Evolutionary conservation across 2,797 vertebrate genomes (phyloP), one percentile per base, ranked within the genome.

Genomic region (Pempheris klunzingeri): DNA sequence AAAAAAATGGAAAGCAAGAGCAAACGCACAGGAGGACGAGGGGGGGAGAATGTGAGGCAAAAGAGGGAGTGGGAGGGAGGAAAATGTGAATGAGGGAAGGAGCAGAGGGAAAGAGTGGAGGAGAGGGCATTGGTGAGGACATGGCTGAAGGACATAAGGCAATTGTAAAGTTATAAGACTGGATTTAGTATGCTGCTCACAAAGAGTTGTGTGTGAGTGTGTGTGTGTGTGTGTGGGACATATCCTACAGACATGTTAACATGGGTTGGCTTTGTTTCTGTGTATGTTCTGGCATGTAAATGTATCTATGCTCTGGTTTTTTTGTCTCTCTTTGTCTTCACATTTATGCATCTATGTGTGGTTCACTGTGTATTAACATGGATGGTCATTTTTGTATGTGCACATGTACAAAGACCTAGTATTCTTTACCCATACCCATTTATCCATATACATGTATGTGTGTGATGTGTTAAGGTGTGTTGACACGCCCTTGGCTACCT

Each of bases 171-270:
- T 83, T 58, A 81, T 75, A 78, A 74, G 22, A 81, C n/a, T 52
- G 17, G 18, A 63, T 81, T 89, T 79, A 72, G 36, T 79, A 87
- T 87, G 74, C 63, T 52, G 57, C 63, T 76, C 82, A 87, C 74
- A 76, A 50, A 67, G 10, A 49, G 24, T 15, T 49, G 15, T 71
- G 22, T 62, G 43, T 54, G 39, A 12, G 32, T 57, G n/a, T 46
- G 38, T 57, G 24, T 46, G 32, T 52, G 20, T 68, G 65, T 52
- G 22, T 44, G 62, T 76, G 17, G 3, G 12, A 26, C 22, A 69
- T 38, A 6, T 55, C 22, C 30, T 62, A 32, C 39, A 65, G 7
- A 57, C 1, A 2, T 63, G 24, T 2, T 52, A 36, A 14, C 14
- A 24, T 32, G 34, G 22, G 4, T 44, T 61, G 1, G 13, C 26